phyloP scores from a whole-genome alignment of 2,888 invertebrate genomes.

The Diogma glabrata region DNA sequence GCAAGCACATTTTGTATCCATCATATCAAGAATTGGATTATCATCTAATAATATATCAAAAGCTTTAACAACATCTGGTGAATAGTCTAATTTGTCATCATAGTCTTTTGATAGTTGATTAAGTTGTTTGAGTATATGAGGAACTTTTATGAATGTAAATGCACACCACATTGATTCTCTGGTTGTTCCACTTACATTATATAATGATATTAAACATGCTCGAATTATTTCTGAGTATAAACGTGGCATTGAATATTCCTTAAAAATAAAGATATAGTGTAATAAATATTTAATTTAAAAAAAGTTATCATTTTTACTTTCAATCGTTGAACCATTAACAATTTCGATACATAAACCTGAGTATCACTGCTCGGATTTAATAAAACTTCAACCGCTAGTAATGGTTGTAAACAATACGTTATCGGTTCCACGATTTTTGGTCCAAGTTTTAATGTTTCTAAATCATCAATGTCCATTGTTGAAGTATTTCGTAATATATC shows the following conservation, averaged over 20 bases:
- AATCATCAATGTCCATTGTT: slow-evolving; percentile 30
- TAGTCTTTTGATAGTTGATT: slow-evolving; percentile 43
- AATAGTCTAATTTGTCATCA: slow-evolving; percentile 51
- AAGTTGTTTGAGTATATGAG: slow-evolving; percentile 62
- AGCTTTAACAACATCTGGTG: slow-evolving; percentile 67
- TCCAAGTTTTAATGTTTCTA: slow-evolving; percentile 38
- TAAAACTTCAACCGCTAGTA: slow-evolving; percentile 74
- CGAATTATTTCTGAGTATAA: slow-evolving; percentile 82
- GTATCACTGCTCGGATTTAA: slow-evolving; percentile 77
- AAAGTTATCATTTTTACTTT: too few relatives aligned
- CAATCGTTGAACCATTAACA: slow-evolving; percentile 72
- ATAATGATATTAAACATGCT: slow-evolving; percentile 79
- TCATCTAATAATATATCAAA: slow-evolving; percentile 77
- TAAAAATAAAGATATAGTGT: too few relatives aligned
- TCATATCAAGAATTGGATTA: slow-evolving; percentile 72
- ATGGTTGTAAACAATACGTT: slow-evolving; percentile 63
- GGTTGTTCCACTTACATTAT: slow-evolving; percentile 71
- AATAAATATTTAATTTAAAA: too few relatives aligned
- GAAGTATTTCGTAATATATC: slow-evolving; percentile 30
- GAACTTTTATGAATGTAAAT: slow-evolving; percentile 85
- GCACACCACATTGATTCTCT: slow-evolving; percentile 90
- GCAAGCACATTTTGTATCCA: slow-evolving; percentile 81
- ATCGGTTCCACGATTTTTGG: slow-evolving; percentile 49
- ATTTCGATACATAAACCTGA: slow-evolving; percentile 65
- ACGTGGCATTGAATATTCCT: slow-evolving; percentile 65